phyloP scores from a whole-genome alignment of 2,888 invertebrate species.

The Diadegma fenestrale region DNA sequence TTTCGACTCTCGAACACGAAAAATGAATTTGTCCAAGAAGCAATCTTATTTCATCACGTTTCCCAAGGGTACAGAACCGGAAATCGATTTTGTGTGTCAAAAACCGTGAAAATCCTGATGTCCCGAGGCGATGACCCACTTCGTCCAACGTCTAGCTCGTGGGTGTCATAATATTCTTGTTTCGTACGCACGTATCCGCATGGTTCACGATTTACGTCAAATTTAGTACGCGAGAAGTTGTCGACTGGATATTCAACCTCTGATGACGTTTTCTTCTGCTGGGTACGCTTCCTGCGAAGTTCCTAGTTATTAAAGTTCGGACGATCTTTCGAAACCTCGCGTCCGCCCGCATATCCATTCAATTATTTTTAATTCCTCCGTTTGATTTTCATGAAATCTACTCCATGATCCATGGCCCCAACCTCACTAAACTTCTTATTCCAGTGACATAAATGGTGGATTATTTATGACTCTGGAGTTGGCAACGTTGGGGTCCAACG shows the following conservation, averaged over 20 bases:
- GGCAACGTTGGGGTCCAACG: no score
- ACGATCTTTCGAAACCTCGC: no score
- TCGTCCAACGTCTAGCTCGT: background rate
- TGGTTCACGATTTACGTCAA: background rate
- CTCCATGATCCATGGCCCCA: background rate
- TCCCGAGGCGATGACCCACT: conserved; percentile 10
- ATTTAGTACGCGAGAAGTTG: background rate
- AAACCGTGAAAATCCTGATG: conserved; percentile 11
- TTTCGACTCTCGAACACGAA: background rate
- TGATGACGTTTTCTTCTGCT: background rate
- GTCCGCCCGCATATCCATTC: no score
- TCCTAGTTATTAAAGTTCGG: background rate
- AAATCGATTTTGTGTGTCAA: conserved; percentile 1
- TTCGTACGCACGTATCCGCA: background rate
- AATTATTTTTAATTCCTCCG: background rate
- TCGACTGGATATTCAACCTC: background rate
- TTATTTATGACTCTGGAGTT: no score
- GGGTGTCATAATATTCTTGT: background rate
- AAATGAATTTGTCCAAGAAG: background rate
- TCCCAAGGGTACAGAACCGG: background rate
- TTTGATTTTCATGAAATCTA: background rate
- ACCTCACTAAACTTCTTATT: background rate
- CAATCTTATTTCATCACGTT: background rate
- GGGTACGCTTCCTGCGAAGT: background rate
- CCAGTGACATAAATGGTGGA: no score